These are phyloP conservation scores for Drosophila helvetica DNA, from an alignment of 2,888 invertebrate genomes.

Conservation along the genomic window DNA sequence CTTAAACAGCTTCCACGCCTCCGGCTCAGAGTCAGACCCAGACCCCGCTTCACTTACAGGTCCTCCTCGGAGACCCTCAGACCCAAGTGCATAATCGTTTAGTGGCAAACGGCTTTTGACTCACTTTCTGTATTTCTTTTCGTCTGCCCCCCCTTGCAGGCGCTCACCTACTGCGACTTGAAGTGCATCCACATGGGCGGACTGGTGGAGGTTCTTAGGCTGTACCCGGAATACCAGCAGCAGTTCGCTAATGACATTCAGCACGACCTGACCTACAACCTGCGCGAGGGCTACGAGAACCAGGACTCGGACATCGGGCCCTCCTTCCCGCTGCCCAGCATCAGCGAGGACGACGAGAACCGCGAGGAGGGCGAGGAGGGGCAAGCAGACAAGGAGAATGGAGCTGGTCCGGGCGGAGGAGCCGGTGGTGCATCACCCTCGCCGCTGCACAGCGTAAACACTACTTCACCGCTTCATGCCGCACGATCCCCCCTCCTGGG, in stretches of 20 bases:
- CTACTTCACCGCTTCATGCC: constrained; percentile 66
- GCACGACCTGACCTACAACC: constrained; percentile 96
- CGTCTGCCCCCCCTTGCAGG: constrained; percentile 84
- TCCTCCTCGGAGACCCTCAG: neutral
- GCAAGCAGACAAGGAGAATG: constrained; percentile 96
- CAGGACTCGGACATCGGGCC: constrained; percentile 86
- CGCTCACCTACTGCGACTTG: constrained; percentile 97
- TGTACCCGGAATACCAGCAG: constrained; percentile 97
- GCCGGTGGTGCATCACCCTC: constrained; percentile 87
- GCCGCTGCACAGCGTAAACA: constrained; percentile 81
- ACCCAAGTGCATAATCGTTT: constrained; percentile 58
- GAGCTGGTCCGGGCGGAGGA: constrained; percentile 89
- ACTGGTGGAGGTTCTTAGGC: constrained; percentile 92
- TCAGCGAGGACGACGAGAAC: constrained; percentile 97
- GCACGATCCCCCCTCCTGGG: constrained; percentile 79
- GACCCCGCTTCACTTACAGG: neutral
- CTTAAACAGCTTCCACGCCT: constrained; percentile 21
- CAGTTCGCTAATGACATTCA: constrained; percentile 97
- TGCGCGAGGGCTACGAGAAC: constrained; percentile 95
- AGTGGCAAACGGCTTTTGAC: constrained; percentile 46
- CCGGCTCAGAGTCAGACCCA: neutral
- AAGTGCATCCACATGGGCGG: constrained; percentile 97
- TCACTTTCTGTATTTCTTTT: constrained; percentile 1
- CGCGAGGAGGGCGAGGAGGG: constrained; percentile 92
- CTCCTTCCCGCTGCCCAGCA: constrained; percentile 91